phyloP scores from a whole-genome alignment of 1,140 invertebrate species.

The Drosophila busckii region DNA sequence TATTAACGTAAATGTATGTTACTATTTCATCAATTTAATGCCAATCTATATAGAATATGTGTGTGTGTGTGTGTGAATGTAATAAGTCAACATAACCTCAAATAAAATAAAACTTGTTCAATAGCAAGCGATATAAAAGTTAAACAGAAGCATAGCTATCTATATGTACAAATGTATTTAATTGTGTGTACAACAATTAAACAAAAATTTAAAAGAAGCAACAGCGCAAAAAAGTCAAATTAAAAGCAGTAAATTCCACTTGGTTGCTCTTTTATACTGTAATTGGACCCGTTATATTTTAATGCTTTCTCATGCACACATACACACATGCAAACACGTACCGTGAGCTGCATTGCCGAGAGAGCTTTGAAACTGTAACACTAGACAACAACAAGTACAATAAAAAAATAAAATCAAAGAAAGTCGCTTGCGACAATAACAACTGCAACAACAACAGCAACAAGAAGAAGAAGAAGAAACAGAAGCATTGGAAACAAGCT shows the following conservation, averaged over 20 bases:
- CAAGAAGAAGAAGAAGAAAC: conserved; percentile 4
- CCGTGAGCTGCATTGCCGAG: conserved; percentile 52
- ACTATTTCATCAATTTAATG: too few species aligned
- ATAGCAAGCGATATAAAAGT: too few species aligned
- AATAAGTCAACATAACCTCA: conserved; percentile 55
- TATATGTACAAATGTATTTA: neutral
- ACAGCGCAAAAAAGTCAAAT: conserved; percentile 27
- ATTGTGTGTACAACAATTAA: conserved; percentile 31
- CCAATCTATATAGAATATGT: conserved; percentile 5
- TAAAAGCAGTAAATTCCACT: conserved; percentile 51
- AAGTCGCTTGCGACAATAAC: conserved; percentile 61
- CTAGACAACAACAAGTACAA: conserved; percentile 41
- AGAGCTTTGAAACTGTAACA: conserved; percentile 66
- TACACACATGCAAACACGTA: conserved; percentile 25
- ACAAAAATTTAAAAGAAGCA: conserved; percentile 35
- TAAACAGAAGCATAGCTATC: too few species aligned
- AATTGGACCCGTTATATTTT: conserved; percentile 73
- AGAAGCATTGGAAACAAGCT: conserved; percentile 51
- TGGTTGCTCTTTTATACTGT: conserved; percentile 56
- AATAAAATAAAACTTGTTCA: conserved; percentile 24
- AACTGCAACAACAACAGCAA: conserved; percentile 36
- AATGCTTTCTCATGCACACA: conserved; percentile 49
- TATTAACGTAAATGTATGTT: conserved; percentile 16
- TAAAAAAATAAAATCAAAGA: conserved; percentile 62
- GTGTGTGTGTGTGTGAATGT: conserved; percentile 9